Percentiles rank a stretch among this genome's conserved stretches.
These are phyloP conservation scores for Drosophila ercepeae DNA, from an alignment of 1,140 invertebrate species.

Conservation along the genomic window DNA sequence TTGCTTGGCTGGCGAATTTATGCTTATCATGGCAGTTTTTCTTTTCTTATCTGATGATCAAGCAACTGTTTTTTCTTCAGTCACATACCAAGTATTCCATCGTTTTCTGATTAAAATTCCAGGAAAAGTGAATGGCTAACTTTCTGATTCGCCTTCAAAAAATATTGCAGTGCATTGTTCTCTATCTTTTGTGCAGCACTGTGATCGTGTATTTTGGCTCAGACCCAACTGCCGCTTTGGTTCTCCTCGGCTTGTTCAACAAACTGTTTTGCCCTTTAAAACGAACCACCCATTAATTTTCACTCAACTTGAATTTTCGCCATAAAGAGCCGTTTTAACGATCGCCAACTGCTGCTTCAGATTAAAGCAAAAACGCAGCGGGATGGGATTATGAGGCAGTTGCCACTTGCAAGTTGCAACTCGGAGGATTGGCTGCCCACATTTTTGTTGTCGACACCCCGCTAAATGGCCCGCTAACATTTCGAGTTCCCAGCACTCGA, in stretches of 20 bases:
- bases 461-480: conserved; percentile 57
- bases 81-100: background rate
- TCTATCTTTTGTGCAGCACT: conserved; percentile 27
- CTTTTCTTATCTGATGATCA: conserved; percentile 13
- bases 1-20: conserved; percentile 9
- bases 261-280: conserved; percentile 51
- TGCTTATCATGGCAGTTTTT: conserved; percentile 12
- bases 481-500: conserved; percentile 31
- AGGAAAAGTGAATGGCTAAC: conserved; percentile 1
- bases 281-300: conserved; percentile 53
- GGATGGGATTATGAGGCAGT: background rate
- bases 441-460: conserved; percentile 59
- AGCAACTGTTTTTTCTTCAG: background rate
- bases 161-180: background rate
- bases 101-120: conserved; percentile 26
- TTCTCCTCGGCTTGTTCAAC: conserved; percentile 39
- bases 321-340: conserved; percentile 59
- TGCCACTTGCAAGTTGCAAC: background rate
- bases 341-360: conserved; percentile 21
- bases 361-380: conserved; percentile 10
- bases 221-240: conserved; percentile 19
- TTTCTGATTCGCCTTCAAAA: background rate
- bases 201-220: conserved; percentile 40
- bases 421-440: conserved; percentile 5
- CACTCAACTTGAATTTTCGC: conserved; percentile 50